Percentiles rank a stretch among this genome's conserved stretches.
Conservation (phyloP, 2,797 vertebrate species). For the Tenualosa ilisha region DNA sequence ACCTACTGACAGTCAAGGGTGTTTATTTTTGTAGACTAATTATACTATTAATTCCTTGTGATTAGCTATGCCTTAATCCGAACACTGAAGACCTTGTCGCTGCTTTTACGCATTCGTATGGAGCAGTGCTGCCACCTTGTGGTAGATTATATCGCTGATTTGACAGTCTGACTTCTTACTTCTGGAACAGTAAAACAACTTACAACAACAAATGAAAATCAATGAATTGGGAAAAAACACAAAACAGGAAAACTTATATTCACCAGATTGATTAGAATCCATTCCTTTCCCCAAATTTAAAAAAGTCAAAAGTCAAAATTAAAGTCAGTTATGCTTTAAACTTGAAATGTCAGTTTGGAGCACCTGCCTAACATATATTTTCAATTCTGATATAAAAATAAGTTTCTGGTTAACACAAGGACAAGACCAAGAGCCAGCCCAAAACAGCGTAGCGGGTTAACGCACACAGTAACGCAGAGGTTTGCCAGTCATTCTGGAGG, state of each 20-base stretch:
- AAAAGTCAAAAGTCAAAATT: too few relatives aligned
- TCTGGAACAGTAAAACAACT: neutral
- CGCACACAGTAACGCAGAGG: constrained; percentile 24
- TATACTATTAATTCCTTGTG: neutral
- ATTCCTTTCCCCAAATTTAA: neutral
- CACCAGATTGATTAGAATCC: neutral
- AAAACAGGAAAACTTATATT: neutral
- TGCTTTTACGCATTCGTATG: neutral
- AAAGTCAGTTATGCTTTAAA: neutral
- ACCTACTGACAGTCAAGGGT: neutral
- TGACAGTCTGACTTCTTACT: neutral
- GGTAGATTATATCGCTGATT: neutral
- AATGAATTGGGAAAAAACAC: neutral
- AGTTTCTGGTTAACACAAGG: neutral
- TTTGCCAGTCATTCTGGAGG: constrained; percentile 27
- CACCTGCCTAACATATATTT: neutral
- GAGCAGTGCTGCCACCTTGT: constrained; percentile 11
- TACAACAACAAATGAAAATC: neutral
- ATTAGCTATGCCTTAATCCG: neutral
- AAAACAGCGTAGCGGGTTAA: neutral
- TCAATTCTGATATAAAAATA: neutral
- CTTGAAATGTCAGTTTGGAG: neutral
- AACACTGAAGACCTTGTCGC: neutral
- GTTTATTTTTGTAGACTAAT: neutral
- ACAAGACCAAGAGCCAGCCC: neutral